phyloP scores from a whole-genome alignment of 2,888 invertebrate genomes.

The Endotricha flammealis region DNA sequence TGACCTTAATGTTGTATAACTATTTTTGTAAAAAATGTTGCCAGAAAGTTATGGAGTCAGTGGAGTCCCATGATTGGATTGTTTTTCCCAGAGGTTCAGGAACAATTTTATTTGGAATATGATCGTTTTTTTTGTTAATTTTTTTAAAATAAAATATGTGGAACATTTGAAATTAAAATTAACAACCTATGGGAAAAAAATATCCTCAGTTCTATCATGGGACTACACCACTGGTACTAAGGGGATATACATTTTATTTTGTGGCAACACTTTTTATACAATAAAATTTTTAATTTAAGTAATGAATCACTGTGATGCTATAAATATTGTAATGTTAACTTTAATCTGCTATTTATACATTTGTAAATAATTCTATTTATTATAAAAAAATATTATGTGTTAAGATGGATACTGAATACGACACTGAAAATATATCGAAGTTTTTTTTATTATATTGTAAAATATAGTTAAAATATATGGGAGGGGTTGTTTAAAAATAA shows the following conservation, averaged over 20 bases:
- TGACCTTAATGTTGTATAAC: not conserved
- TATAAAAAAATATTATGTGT: slow-evolving; percentile 22
- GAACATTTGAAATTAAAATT: too few species aligned
- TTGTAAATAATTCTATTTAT: slow-evolving; percentile 24
- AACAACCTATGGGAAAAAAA: too few species aligned
- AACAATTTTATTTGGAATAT: too few species aligned
- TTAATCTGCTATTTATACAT: slow-evolving; percentile 24
- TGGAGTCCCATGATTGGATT: too few species aligned
- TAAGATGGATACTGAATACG: slow-evolving; percentile 19
- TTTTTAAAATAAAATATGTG: too few species aligned
- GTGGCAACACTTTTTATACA: not conserved
- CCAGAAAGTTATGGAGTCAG: not conserved
- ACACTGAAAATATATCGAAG: slow-evolving; percentile 31
- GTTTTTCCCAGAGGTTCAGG: too few species aligned
- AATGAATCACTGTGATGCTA: slow-evolving; percentile 75
- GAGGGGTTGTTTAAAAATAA: slow-evolving; percentile 12
- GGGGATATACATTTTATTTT: not conserved
- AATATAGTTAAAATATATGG: slow-evolving; percentile 15
- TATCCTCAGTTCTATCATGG: too few species aligned
- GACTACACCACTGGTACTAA: too few species aligned
- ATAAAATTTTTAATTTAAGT: slow-evolving; percentile 17
- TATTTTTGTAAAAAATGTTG: not conserved
- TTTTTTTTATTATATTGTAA: slow-evolving; percentile 33
- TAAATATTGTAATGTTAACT: slow-evolving; percentile 43
- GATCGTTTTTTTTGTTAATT: too few species aligned